These are phyloP conservation scores for Harpalus rubripes DNA, from an alignment of 2,888 invertebrate genomes.

Conservation along the genomic window DNA sequence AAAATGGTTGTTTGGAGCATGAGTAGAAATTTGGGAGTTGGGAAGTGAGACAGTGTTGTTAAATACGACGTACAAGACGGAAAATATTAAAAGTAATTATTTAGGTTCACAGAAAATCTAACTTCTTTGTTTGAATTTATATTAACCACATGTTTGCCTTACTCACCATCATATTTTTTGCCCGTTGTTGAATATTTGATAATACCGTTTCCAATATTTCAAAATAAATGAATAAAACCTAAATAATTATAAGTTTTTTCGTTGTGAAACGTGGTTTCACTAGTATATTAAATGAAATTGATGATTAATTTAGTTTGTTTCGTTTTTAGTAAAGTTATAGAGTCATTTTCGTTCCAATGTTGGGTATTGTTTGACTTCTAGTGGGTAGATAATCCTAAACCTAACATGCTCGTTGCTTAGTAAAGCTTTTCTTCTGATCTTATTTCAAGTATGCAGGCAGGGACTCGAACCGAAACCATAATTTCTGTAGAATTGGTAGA, in stretches of 20 bases:
- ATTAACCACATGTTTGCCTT: too few species aligned
- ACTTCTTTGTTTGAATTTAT: neutral
- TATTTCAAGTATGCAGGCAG: slow-evolving; percentile 76
- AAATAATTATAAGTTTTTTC: neutral
- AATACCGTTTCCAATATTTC: too few species aligned
- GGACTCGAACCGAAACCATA: slow-evolving; percentile 77
- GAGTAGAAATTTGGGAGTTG: slow-evolving; percentile 42
- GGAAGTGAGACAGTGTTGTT: slow-evolving; percentile 44
- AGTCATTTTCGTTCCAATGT: slow-evolving; percentile 52
- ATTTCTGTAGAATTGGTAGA: slow-evolving; percentile 56
- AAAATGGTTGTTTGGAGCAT: slow-evolving; percentile 24
- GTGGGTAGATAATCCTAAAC: slow-evolving; percentile 64
- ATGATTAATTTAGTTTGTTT: slow-evolving; percentile 54
- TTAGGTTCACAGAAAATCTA: neutral
- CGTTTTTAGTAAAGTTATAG: slow-evolving; percentile 52
- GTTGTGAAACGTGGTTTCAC: slow-evolving; percentile 7
- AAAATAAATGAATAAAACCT: neutral
- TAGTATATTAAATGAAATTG: slow-evolving; percentile 12
- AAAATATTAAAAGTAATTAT: neutral
- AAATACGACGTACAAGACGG: neutral
- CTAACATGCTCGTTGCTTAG: slow-evolving; percentile 75
- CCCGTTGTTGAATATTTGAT: too few species aligned
- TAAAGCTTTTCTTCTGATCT: slow-evolving; percentile 73
- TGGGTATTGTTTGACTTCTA: slow-evolving; percentile 62
- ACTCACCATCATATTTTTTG: too few species aligned